These are phyloP conservation scores for Cirrhinus mrigala DNA, from an alignment of 2,797 vertebrate genomes.

Conservation along the genomic window DNA sequence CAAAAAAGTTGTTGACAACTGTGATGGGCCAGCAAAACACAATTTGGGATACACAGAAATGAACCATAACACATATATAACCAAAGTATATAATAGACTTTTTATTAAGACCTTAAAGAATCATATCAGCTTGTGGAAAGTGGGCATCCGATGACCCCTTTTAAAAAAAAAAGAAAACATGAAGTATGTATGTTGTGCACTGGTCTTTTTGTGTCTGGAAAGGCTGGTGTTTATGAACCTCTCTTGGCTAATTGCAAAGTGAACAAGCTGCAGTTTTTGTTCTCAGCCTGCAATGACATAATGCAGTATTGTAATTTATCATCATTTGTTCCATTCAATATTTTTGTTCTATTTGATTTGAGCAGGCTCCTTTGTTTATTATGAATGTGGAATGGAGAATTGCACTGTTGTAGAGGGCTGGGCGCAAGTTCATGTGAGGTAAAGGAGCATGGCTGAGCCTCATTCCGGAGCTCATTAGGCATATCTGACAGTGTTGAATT, in stretches of 20 bases:
- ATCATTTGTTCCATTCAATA: slow-evolving; percentile 10
- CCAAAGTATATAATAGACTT: too few species aligned
- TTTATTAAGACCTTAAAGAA: too few species aligned
- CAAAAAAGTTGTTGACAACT: not conserved
- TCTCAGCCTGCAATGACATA: not conserved
- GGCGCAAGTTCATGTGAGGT: slow-evolving; percentile 7
- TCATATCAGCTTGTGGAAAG: too few species aligned
- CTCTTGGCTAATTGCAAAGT: not conserved
- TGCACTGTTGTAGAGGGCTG: slow-evolving; percentile 1
- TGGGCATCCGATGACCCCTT: too few species aligned
- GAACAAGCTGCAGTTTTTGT: not conserved
- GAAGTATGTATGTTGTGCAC: not conserved
- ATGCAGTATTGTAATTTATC: slow-evolving; percentile 13
- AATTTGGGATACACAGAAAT: not conserved
- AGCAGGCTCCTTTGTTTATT: slow-evolving; percentile 1
- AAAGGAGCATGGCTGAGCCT: slow-evolving; percentile 1
- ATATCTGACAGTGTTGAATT: slow-evolving; percentile 25
- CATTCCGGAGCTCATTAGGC: slow-evolving; percentile 24
- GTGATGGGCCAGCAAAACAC: not conserved
- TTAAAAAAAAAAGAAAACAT: not conserved
- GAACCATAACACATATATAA: too few species aligned
- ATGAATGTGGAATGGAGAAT: slow-evolving; percentile 2
- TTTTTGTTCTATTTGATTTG: slow-evolving; percentile 22
- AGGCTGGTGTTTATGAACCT: not conserved
- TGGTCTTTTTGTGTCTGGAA: not conserved